These are phyloP conservation scores for Ursus arctos DNA, from an alignment of 2,113 vertebrate species.

Conservation along the genomic window DNA sequence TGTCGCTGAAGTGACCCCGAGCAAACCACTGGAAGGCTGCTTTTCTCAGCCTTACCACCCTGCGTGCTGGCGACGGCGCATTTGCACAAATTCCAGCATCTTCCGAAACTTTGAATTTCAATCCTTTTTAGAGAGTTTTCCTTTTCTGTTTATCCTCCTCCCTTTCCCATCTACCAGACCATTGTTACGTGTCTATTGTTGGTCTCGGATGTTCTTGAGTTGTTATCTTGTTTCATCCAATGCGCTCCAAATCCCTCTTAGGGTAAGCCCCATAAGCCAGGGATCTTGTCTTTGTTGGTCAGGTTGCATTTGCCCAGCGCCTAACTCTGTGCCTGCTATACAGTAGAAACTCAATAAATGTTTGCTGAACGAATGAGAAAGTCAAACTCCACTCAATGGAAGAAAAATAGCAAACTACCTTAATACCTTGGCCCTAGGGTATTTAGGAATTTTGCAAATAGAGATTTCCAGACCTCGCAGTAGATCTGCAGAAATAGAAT, in stretches of 20 bases:
- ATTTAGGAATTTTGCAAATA: slow-evolving; percentile 38
- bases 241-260: not conserved
- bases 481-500: slow-evolving; percentile 27
- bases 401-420: slow-evolving; percentile 25
- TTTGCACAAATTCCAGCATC: not conserved
- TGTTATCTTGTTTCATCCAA: not conserved
- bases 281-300: not conserved
- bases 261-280: too few species aligned
- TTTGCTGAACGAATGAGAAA: not conserved
- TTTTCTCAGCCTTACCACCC: not conserved
- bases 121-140: not conserved
- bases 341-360: not conserved
- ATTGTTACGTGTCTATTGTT: not conserved
- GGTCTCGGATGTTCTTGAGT: not conserved
- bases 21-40: not conserved
- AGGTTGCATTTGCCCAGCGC: not conserved
- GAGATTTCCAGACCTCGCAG: not conserved
- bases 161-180: not conserved
- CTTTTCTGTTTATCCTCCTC: not conserved
- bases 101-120: not conserved
- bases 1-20: not conserved
- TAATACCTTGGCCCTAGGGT: not conserved
- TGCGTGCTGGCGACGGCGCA: not conserved
- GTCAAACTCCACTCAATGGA: not conserved
- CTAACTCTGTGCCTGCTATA: not conserved